phyloP scores from a whole-genome alignment of 2,113 vertebrate species.

The Scalopus aquaticus region DNA sequence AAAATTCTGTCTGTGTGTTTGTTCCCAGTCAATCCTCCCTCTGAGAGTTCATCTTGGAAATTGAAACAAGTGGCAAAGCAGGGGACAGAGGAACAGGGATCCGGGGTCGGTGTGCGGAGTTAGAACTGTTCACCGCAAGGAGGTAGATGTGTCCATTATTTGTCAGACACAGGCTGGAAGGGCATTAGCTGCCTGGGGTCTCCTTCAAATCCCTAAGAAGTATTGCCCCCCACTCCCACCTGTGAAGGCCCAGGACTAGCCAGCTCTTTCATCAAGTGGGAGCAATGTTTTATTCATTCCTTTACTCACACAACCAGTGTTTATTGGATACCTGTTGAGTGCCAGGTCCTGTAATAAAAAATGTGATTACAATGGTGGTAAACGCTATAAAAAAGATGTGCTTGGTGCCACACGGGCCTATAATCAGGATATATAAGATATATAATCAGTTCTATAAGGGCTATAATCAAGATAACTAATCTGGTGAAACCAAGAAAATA shows the following conservation, averaged over 20 bases:
- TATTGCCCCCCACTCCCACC: background rate
- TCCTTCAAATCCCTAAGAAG: background rate
- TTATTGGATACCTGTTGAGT: background rate
- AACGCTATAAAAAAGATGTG: background rate
- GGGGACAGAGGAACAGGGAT: background rate
- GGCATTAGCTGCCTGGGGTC: fast-evolving
- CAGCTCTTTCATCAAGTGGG: background rate
- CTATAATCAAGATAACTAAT: background rate
- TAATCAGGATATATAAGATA: background rate
- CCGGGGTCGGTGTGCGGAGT: fast-evolving
- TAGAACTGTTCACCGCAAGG: background rate
- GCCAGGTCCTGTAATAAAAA: background rate
- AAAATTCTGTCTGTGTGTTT: background rate
- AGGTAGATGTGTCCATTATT: background rate
- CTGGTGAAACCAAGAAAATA: background rate
- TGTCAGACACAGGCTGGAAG: background rate
- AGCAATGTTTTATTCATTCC: background rate
- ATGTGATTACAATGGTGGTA: background rate
- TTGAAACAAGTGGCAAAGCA: background rate
- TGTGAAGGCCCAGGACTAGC: background rate
- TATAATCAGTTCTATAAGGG: background rate
- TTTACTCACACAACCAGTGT: background rate
- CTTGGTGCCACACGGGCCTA: background rate
- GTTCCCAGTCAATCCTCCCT: background rate
- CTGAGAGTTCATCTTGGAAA: background rate